These are phyloP conservation scores for Stictocephala bisonia DNA, from an alignment of 2,888 invertebrate genomes.

Conservation along the genomic window DNA sequence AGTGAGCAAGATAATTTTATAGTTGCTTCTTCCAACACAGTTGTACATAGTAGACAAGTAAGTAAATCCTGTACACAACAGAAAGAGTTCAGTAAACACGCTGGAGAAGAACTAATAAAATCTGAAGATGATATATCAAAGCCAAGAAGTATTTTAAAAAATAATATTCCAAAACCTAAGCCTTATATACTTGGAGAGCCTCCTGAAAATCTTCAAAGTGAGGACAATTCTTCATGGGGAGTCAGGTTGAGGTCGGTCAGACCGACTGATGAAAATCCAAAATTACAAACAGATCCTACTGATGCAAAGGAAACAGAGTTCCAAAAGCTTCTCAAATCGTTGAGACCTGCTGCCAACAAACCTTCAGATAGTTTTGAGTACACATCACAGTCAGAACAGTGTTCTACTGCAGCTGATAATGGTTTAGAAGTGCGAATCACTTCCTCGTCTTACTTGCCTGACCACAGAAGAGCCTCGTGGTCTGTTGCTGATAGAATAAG, in stretches of 20 bases:
- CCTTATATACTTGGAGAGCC: slow-evolving; percentile 37
- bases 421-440: slow-evolving; percentile 55
- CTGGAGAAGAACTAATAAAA: slow-evolving; percentile 1
- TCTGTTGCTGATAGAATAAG: slow-evolving; percentile 68
- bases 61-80: not conserved
- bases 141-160: slow-evolving; percentile 52
- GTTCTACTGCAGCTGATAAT: slow-evolving; percentile 52
- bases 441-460: slow-evolving; percentile 48
- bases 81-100: not conserved
- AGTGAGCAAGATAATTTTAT: not conserved
- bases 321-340: slow-evolving; percentile 62
- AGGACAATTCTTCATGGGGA: slow-evolving; percentile 18
- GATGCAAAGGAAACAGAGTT: slow-evolving; percentile 61
- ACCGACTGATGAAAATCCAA: not conserved
- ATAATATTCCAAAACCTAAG: slow-evolving; percentile 39
- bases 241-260: slow-evolving; percentile 29
- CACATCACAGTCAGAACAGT: slow-evolving; percentile 7
- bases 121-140: slow-evolving; percentile 30
- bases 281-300: not conserved
- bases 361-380: slow-evolving; percentile 39
- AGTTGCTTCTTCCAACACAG: slow-evolving; percentile 1
- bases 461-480: slow-evolving; percentile 61
- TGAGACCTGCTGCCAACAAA: slow-evolving; percentile 60
- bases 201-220: not conserved
- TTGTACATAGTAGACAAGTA: not conserved